A percentile compares a stretch with the other conserved stretches of the same genome.
These are phyloP conservation scores for Geotrupes spiniger DNA, from an alignment of 2,888 invertebrate species.

Conservation along the genomic window DNA sequence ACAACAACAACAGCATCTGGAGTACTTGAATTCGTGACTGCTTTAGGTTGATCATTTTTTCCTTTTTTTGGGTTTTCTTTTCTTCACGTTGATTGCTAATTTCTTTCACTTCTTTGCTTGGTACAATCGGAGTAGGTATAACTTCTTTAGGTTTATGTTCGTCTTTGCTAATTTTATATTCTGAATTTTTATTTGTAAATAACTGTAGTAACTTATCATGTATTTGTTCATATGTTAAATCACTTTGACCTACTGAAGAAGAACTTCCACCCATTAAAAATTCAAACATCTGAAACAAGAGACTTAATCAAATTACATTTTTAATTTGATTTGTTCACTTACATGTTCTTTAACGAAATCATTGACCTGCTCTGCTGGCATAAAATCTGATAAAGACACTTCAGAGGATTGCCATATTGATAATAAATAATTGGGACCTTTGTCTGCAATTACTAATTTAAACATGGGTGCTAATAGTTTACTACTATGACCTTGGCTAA, in stretches of 20 bases:
- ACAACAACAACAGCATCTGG: too few relatives aligned
- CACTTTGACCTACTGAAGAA: conserved; percentile 39
- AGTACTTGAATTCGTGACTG: conserved; percentile 4
- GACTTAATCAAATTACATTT: too few relatives aligned
- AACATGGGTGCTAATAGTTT: conserved; percentile 60
- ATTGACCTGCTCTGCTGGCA: conserved; percentile 50
- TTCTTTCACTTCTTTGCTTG: conserved; percentile 13
- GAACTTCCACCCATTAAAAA: conserved; percentile 50
- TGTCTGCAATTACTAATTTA: conserved; percentile 56
- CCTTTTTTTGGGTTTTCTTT: conserved; percentile 22
- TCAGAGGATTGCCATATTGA: conserved; percentile 56
- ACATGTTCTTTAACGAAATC: conserved; percentile 54
- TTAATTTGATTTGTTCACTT: too few relatives aligned
- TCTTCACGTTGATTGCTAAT: conserved; percentile 26
- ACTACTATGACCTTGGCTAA: conserved; percentile 41
- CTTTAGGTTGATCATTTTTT: conserved; percentile 15
- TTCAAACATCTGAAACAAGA: conserved; percentile 56
- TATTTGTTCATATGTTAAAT: conserved; percentile 52
- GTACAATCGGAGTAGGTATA: conserved; percentile 7
- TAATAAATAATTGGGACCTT: conserved; percentile 56
- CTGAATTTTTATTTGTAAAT: conserved; percentile 49
- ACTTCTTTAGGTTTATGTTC: conserved; percentile 9
- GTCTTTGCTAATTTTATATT: conserved; percentile 1
- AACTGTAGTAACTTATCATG: conserved; percentile 55
- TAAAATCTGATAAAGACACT: conserved; percentile 55